phyloP scores from a whole-genome alignment of 2,113 vertebrate species.

The Alaudala cheleensis region DNA sequence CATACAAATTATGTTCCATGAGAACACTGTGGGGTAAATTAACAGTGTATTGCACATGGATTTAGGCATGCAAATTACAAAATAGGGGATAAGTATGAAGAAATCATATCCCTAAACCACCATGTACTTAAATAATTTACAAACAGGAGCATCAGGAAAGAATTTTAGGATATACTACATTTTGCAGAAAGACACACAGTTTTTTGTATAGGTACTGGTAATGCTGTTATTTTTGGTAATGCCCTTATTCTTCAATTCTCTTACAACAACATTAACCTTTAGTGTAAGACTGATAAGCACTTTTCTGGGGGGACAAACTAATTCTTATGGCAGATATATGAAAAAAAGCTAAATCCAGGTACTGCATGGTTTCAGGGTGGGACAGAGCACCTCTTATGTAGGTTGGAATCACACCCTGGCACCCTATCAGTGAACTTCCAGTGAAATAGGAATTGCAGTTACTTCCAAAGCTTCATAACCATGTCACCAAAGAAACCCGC shows the following conservation, averaged over 20 bases:
- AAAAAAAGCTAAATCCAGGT: neutral
- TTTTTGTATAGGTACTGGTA: neutral
- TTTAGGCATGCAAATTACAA: slow-evolving; percentile 33
- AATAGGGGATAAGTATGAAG: neutral
- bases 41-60: slow-evolving; percentile 17
- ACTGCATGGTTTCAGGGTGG: neutral
- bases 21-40: slow-evolving; percentile 29
- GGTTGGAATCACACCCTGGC: neutral
- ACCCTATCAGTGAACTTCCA: neutral
- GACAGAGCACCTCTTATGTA: neutral
- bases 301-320: neutral
- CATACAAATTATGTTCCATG: slow-evolving; percentile 59
- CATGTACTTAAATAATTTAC: neutral
- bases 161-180: neutral
- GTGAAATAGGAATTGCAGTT: neutral
- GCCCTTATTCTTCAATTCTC: neutral
- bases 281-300: neutral
- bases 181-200: neutral
- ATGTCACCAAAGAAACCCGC: neutral
- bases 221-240: neutral
- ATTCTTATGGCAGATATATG: neutral
- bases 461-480: neutral
- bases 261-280: neutral
- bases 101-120: slow-evolving; percentile 25
- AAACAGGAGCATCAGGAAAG: slow-evolving; percentile 13